Percentiles rank a stretch among this genome's conserved stretches.
Conservation (phyloP, 64 coral and sea anemone genomes). For the Stylophora pistillata region DNA sequence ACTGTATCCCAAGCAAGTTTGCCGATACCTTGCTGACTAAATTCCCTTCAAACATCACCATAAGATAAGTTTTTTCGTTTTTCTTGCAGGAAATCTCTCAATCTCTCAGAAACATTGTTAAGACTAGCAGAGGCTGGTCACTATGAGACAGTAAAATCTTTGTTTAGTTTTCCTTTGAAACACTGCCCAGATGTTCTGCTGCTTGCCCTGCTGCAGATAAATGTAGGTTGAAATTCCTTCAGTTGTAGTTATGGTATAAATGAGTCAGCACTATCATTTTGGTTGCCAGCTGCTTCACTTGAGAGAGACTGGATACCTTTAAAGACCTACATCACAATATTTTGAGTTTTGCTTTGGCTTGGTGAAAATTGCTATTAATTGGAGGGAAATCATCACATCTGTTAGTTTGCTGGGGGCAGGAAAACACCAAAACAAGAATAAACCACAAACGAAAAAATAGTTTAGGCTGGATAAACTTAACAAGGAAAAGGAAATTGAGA, state of each 20-base stretch:
- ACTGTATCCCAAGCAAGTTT: no score
- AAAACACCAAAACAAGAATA: no score
- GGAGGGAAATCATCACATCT: no score
- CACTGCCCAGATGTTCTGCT: conserved; percentile 93
- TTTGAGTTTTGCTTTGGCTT: no score
- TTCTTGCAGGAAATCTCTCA: conserved; percentile 81
- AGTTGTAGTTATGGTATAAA: not conserved
- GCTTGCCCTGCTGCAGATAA: conserved; percentile 94
- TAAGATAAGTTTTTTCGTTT: not conserved
- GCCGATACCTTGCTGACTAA: no score
- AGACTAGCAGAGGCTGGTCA: conserved; percentile 90
- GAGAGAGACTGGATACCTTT: not conserved
- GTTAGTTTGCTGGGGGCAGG: no score
- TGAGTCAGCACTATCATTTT: not conserved
- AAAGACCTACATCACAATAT: no score
- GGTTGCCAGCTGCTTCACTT: not conserved
- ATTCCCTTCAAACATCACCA: not conserved
- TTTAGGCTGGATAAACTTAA: no score
- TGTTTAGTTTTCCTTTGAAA: conserved; percentile 88
- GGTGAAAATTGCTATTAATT: no score
- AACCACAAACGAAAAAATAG: no score
- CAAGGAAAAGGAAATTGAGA: no score
- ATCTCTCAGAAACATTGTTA: conserved; percentile 82
- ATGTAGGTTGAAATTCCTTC: conserved; percentile 52
- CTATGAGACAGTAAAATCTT: conserved; percentile 80